A percentile compares a stretch with the other conserved stretches of the same genome.
These are phyloP conservation scores for Pilophorus perplexus DNA, from an alignment of 2,888 invertebrate genomes.

Conservation along the genomic window DNA sequence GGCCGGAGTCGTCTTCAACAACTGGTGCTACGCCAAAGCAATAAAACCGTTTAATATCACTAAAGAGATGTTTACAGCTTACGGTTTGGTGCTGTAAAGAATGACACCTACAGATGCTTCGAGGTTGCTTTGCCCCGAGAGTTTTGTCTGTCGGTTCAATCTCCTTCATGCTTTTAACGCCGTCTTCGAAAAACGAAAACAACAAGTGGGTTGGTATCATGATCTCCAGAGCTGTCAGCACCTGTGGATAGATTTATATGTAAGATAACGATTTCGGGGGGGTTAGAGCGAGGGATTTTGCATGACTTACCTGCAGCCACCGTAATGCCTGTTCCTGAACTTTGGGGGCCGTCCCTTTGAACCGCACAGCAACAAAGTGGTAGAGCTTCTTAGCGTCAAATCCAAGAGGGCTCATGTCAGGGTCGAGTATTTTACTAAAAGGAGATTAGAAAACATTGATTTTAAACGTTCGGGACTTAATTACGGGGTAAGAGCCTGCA, in stretches of 20 bases:
- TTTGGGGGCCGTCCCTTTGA: slow-evolving; percentile 73
- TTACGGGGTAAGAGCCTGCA: not conserved
- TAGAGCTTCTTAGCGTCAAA: slow-evolving; percentile 94
- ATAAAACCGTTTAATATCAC: not conserved
- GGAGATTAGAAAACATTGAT: not conserved
- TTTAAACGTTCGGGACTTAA: too few species aligned
- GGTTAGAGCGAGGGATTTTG: not conserved
- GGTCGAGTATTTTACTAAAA: slow-evolving; percentile 90
- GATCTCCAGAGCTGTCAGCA: slow-evolving; percentile 83
- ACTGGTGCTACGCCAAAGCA: slow-evolving; percentile 59
- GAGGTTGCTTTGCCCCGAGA: slow-evolving; percentile 53
- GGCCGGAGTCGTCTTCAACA: slow-evolving; percentile 67
- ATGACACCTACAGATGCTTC: slow-evolving; percentile 62
- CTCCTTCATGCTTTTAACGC: slow-evolving; percentile 70
- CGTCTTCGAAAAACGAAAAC: slow-evolving; percentile 86
- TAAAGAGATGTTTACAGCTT: too few species aligned
- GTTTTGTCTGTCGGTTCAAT: slow-evolving; percentile 53
- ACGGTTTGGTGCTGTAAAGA: too few species aligned
- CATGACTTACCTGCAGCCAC: slow-evolving; percentile 70
- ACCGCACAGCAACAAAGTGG: slow-evolving; percentile 84
- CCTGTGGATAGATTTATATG: slow-evolving; percentile 54
- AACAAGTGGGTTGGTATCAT: slow-evolving; percentile 82
- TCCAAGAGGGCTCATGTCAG: slow-evolving; percentile 91
- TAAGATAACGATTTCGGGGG: slow-evolving; percentile 28
- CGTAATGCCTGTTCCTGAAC: slow-evolving; percentile 84